phyloP scores from a whole-genome alignment of 2,888 invertebrate species.

The Diadegma fenestrale region DNA sequence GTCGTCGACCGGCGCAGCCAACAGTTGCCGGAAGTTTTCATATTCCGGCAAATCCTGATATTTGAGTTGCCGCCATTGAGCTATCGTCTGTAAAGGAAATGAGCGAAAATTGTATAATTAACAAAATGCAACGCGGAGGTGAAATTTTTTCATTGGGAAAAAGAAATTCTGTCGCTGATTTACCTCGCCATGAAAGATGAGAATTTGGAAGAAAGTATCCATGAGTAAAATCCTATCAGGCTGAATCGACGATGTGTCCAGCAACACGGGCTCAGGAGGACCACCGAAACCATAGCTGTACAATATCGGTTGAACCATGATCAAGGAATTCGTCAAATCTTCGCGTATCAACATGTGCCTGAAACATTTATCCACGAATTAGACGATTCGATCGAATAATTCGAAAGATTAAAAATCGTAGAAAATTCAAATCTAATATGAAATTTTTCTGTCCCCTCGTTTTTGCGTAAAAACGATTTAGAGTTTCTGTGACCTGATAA shows the following conservation, averaged over 20 bases:
- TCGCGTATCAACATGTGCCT: constrained; percentile 99
- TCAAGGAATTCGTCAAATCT: constrained; percentile 97
- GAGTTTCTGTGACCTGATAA: too few relatives aligned
- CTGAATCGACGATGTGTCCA: constrained; percentile 99
- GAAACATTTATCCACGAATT: constrained; percentile 64
- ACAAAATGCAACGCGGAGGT: background rate
- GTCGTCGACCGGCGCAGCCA: constrained; percentile 98
- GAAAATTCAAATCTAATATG: too few relatives aligned
- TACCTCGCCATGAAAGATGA: constrained; percentile 99
- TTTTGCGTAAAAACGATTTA: too few relatives aligned
- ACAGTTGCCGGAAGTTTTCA: constrained; percentile 97
- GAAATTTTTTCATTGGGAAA: background rate
- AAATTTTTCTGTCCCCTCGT: too few relatives aligned
- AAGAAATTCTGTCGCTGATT: background rate
- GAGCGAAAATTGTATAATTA: constrained; percentile 46
- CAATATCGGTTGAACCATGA: constrained; percentile 99
- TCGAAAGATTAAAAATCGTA: too few relatives aligned
- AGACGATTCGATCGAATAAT: constrained; percentile 3
- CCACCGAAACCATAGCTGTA: constrained; percentile 99
- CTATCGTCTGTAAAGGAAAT: constrained; percentile 92
- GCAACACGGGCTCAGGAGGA: constrained; percentile 97
- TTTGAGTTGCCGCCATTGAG: constrained; percentile 97
- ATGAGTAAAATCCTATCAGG: constrained; percentile 98
- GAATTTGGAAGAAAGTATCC: constrained; percentile 99
- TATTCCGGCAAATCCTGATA: constrained; percentile 99